phyloP scores from a whole-genome alignment of 2,888 invertebrate genomes.

The Oscheius myriophilus region DNA sequence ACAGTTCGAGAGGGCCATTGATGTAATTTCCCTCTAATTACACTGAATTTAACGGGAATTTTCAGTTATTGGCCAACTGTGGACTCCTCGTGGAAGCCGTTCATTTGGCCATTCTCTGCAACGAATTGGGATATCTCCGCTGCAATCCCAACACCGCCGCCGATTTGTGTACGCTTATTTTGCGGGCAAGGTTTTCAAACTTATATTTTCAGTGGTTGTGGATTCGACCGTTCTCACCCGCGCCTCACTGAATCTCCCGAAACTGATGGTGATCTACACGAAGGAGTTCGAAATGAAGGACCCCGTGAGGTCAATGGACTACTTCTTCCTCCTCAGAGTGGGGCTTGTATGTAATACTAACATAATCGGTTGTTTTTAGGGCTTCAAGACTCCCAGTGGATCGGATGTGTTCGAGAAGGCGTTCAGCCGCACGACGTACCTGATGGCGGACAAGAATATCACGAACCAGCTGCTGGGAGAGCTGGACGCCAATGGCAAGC shows the following conservation, averaged over 20 bases:
- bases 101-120: constrained; percentile 62
- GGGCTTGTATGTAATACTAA: not conserved
- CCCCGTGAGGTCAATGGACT: constrained; percentile 61
- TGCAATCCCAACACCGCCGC: constrained; percentile 51
- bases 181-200: not conserved
- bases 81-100: constrained; percentile 60
- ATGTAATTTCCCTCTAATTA: constrained; percentile 34
- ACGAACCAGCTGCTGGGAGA: constrained; percentile 58
- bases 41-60: not conserved
- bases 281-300: constrained; percentile 67
- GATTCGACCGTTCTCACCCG: too few relatives aligned
- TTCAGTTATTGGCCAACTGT: constrained; percentile 47
- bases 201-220: constrained; percentile 47
- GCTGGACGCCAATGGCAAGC: constrained; percentile 47
- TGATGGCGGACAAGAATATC: constrained; percentile 46
- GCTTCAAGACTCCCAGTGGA: constrained; percentile 50
- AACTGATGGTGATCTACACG: constrained; percentile 64
- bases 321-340: constrained; percentile 63
- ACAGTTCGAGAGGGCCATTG: constrained; percentile 65
- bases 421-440: constrained; percentile 63
- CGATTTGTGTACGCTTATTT: constrained; percentile 45
- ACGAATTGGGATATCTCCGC: constrained; percentile 54
- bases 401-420: constrained; percentile 67
- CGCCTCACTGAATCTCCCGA: constrained; percentile 64
- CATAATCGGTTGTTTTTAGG: constrained; percentile 31